phyloP scores from a whole-genome alignment of 2,888 invertebrate species.

The Rosalia funebris region DNA sequence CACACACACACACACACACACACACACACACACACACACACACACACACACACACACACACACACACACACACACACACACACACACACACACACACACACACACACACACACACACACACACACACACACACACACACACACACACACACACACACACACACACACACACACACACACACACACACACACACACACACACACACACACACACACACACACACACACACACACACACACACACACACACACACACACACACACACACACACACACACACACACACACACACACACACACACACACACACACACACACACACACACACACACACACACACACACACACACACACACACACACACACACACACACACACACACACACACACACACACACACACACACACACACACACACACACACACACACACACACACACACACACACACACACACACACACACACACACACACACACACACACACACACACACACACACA shows the following conservation, averaged over 20 bases:
- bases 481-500: conserved; percentile 13
- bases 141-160: too few relatives aligned
- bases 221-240: conserved; percentile 9
- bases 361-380: conserved; percentile 13
- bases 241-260: conserved; percentile 11
- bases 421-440: conserved; percentile 13
- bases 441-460: conserved; percentile 13
- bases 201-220: conserved; percentile 10
- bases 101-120: too few relatives aligned
- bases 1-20: too few relatives aligned
- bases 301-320: conserved; percentile 12
- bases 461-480: conserved; percentile 12
- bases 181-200: too few relatives aligned
- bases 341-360: conserved; percentile 12
- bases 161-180: too few relatives aligned
- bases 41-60: too few relatives aligned
- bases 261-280: conserved; percentile 12
- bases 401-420: conserved; percentile 12
- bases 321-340: conserved; percentile 13
- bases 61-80: too few relatives aligned
- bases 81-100: too few relatives aligned
- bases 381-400: conserved; percentile 13
- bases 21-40: too few relatives aligned
- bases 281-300: conserved; percentile 11
- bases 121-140: too few relatives aligned